A percentile compares a stretch with the other conserved stretches of the same genome.
Evolutionary conservation across 2,113 vertebrate species (phyloP).

Genomic region (Callipepla californica): DNA sequence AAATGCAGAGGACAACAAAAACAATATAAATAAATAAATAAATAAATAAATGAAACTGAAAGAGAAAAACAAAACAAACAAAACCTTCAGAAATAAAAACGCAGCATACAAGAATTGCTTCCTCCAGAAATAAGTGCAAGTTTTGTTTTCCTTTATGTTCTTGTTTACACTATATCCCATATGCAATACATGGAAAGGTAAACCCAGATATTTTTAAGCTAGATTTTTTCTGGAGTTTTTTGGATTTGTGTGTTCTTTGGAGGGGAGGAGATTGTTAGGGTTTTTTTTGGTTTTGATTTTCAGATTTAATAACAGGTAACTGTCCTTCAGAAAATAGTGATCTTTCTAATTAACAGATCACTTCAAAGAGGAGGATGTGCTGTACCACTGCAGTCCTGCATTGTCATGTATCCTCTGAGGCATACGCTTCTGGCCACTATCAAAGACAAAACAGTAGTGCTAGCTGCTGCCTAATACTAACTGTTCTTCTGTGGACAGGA

Average conservation of each 20-base stretch:
- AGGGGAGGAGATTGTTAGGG: background rate
- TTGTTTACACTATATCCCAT: background rate
- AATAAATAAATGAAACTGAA: background rate
- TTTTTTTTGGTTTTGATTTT: background rate
- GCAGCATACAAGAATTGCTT: background rate
- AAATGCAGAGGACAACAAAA: background rate
- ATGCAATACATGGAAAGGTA: background rate
- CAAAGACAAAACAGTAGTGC: background rate
- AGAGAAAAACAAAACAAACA: background rate
- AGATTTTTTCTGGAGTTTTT: background rate
- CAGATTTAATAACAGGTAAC: background rate
- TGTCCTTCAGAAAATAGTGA: background rate
- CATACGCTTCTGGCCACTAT: background rate
- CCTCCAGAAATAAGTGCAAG: background rate
- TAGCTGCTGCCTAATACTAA: background rate
- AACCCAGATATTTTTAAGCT: background rate
- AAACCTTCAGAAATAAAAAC: background rate
- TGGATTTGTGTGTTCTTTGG: background rate
- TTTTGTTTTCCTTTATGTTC: background rate
- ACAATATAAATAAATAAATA: background rate
- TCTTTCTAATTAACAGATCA: background rate
- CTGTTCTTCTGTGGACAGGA: background rate
- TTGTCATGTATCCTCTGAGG: background rate
- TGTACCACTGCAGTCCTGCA: background rate
- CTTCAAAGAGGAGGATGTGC: background rate